Conservation (phyloP, 23 tunicate species). For the Trididemnum clinides region DNA sequence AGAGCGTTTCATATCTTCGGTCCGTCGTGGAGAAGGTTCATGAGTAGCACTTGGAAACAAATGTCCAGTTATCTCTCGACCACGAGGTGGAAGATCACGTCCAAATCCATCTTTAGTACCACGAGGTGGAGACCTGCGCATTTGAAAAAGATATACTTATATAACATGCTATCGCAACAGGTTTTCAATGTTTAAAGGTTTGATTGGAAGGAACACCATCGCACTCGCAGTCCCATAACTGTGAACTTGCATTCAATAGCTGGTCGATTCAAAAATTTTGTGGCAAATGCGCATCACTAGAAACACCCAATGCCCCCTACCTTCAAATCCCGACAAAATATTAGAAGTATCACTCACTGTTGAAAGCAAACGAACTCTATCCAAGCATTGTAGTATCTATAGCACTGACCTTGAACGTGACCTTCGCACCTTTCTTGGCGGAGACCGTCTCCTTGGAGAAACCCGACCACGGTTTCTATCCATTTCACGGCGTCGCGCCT, state of each 20-base stretch:
- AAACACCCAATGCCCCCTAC: too few species aligned
- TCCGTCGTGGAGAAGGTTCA: constrained; percentile 10
- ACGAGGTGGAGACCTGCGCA: constrained; percentile 44
- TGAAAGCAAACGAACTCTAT: too few species aligned
- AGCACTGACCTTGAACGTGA: neutral
- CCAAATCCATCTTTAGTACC: constrained; percentile 47
- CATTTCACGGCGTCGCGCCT: neutral
- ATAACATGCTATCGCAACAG: too few species aligned
- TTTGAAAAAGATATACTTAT: too few species aligned
- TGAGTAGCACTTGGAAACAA: neutral
- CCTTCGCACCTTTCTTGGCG: constrained; percentile 9
- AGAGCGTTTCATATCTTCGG: neutral
- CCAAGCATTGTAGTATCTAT: neutral
- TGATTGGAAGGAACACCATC: too few species aligned
- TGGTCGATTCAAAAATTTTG: too few species aligned
- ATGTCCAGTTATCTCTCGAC: neutral
- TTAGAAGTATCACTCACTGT: too few species aligned
- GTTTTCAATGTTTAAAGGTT: too few species aligned
- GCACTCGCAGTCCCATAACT: too few species aligned
- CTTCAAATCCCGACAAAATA: too few species aligned
- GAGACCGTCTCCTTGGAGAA: neutral
- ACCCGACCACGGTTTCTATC: constrained; percentile 6
- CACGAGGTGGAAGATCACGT: constrained; percentile 10
- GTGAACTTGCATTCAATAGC: too few species aligned
- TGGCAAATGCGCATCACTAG: too few species aligned